These are phyloP conservation scores for Notolabrus celidotus DNA, from an alignment of 2,797 vertebrate species.

Conservation along the genomic window DNA sequence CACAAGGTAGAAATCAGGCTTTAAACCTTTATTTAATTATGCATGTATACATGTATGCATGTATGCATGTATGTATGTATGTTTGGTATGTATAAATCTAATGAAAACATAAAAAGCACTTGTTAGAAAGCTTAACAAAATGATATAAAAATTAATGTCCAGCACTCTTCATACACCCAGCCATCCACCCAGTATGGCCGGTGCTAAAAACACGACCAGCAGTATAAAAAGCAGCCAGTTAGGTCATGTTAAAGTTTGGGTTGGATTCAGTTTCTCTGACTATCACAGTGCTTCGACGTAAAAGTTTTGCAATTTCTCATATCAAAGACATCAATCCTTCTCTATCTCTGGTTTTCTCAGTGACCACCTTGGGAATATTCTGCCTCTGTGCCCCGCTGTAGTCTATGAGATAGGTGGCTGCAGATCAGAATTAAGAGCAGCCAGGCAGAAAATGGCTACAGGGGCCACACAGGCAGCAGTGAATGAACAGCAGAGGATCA, in stretches of 20 bases:
- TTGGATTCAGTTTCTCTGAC: conserved; percentile 42
- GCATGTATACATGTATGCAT: too few relatives aligned
- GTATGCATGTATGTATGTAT: too few relatives aligned
- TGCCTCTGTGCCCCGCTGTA: conserved; percentile 44
- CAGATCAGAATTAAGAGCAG: conserved; percentile 77
- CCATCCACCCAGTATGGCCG: too few relatives aligned
- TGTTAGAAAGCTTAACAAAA: too few relatives aligned
- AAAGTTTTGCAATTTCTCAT: conserved; percentile 50
- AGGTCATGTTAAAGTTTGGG: conserved; percentile 8
- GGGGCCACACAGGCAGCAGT: conserved; percentile 53
- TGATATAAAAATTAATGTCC: too few relatives aligned
- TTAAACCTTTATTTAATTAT: too few relatives aligned
- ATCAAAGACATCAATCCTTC: conserved; percentile 54
- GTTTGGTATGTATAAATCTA: too few relatives aligned
- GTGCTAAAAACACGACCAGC: neutral
- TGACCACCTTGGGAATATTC: conserved; percentile 64
- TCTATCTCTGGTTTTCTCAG: conserved; percentile 46
- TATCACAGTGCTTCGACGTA: conserved; percentile 23
- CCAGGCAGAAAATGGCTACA: conserved; percentile 83
- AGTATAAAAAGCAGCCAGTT: neutral
- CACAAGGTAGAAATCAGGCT: too few relatives aligned
- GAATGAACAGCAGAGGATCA: conserved; percentile 73
- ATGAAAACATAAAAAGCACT: too few relatives aligned
- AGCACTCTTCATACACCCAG: too few relatives aligned
- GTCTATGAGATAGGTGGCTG: conserved; percentile 52